Conservation (phyloP, 2,888 invertebrate species). For the Megalurothrips usitatus region DNA sequence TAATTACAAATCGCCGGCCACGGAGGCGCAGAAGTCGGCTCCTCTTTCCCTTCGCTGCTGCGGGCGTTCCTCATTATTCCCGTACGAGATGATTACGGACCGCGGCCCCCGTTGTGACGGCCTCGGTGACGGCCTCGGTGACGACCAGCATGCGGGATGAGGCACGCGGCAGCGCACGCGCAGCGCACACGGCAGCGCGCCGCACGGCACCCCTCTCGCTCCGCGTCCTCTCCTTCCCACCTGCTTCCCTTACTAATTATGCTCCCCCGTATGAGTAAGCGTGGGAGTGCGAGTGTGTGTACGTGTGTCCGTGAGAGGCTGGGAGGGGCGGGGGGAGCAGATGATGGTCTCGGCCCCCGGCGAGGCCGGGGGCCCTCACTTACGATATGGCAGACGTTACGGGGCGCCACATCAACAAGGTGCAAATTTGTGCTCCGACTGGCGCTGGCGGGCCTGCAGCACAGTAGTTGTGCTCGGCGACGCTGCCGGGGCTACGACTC, state of each 20-base stretch:
- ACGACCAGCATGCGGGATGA: too few relatives aligned
- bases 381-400: too few relatives aligned
- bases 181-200: too few relatives aligned
- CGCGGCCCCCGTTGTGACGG: too few relatives aligned
- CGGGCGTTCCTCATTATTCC: neutral
- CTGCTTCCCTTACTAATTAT: slow-evolving; percentile 10
- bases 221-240: slow-evolving; percentile 6
- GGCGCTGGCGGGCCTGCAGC: neutral
- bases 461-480: neutral
- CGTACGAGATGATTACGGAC: neutral
- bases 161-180: too few relatives aligned
- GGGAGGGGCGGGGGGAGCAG: neutral
- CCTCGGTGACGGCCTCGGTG: too few relatives aligned
- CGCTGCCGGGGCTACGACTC: too few relatives aligned
- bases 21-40: neutral
- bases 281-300: neutral
- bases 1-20: neutral
- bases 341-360: too few relatives aligned
- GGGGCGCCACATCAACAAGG: neutral
- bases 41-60: neutral
- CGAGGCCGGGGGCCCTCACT: too few relatives aligned
- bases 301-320: neutral
- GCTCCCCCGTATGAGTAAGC: neutral
- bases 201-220: neutral
- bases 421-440: slow-evolving; percentile 1